Evolutionary conservation across 2,113 vertebrate species (phyloP).

Genomic region (Corythaeola cristata): DNA sequence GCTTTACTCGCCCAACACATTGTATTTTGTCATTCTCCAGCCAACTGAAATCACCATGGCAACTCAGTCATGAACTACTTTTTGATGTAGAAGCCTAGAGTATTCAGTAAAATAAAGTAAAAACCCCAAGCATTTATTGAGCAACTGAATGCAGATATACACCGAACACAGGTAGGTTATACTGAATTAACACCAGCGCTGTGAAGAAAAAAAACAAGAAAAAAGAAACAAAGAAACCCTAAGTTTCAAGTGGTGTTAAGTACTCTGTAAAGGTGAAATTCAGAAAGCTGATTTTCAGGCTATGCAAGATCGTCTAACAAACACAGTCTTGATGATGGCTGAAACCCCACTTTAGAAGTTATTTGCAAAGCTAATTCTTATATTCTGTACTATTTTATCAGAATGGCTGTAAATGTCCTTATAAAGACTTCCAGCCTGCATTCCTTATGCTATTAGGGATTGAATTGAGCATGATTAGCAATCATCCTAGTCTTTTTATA

Average conservation of each 20-base stretch:
- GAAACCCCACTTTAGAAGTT: not conserved
- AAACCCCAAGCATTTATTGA: not conserved
- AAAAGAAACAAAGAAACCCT: not conserved
- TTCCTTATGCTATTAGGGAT: not conserved
- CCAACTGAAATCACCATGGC: not conserved
- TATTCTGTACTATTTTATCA: not conserved
- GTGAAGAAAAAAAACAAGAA: not conserved
- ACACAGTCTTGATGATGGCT: not conserved
- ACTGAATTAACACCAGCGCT: not conserved
- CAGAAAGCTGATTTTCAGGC: not conserved
- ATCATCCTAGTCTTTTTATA: not conserved
- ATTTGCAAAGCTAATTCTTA: not conserved
- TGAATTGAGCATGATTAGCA: constrained; percentile 15
- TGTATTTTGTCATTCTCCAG: not conserved
- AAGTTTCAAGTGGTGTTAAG: not conserved
- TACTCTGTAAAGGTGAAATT: not conserved
- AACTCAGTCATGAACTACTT: not conserved
- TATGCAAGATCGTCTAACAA: not conserved
- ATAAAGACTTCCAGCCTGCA: not conserved
- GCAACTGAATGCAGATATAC: not conserved
- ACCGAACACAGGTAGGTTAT: not conserved
- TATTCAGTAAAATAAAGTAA: not conserved
- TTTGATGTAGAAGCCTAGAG: not conserved
- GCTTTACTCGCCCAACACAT: not conserved
- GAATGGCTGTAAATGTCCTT: not conserved